A percentile compares a stretch with the other conserved stretches of the same genome.
phyloP scores from a whole-genome alignment of 2,797 vertebrate species.

The Salarias fasciatus region DNA sequence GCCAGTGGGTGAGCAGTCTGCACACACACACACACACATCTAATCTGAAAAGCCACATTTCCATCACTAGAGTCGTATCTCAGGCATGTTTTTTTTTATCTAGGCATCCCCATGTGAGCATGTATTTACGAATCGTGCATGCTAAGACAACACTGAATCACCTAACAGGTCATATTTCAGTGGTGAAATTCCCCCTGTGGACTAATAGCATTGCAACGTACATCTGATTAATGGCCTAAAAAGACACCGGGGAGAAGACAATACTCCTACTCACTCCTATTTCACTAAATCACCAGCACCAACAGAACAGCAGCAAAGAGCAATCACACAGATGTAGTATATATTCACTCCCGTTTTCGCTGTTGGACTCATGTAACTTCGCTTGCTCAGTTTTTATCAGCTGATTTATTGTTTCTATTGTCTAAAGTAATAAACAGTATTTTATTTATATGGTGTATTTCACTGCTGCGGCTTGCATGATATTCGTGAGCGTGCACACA shows the following conservation, averaged over 20 bases:
- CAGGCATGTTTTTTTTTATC: neutral
- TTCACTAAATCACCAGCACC: constrained; percentile 47
- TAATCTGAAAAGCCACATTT: constrained; percentile 35
- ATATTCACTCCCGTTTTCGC: constrained; percentile 53
- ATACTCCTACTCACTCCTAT: constrained; percentile 25
- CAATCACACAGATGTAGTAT: constrained; percentile 53
- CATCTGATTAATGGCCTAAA: constrained; percentile 46
- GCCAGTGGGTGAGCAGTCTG: constrained; percentile 12
- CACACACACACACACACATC: constrained; percentile 24
- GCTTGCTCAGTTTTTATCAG: constrained; percentile 41
- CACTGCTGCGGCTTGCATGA: too few relatives aligned
- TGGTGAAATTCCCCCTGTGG: constrained; percentile 15
- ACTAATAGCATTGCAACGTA: constrained; percentile 41
- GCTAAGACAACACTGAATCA: constrained; percentile 36
- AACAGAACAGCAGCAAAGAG: constrained; percentile 51
- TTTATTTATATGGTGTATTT: too few relatives aligned
- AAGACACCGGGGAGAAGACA: constrained; percentile 30
- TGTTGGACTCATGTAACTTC: constrained; percentile 45
- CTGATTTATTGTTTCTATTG: too few relatives aligned
- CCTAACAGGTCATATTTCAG: constrained; percentile 22
- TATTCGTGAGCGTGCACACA: too few relatives aligned
- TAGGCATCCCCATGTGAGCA: neutral
- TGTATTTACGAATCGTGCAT: constrained; percentile 13
- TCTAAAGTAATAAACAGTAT: too few relatives aligned
- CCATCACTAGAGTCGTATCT: constrained; percentile 1